Evolutionary conservation across 2,797 vertebrate species (phyloP).

Genomic region (Apogon talboti): DNA sequence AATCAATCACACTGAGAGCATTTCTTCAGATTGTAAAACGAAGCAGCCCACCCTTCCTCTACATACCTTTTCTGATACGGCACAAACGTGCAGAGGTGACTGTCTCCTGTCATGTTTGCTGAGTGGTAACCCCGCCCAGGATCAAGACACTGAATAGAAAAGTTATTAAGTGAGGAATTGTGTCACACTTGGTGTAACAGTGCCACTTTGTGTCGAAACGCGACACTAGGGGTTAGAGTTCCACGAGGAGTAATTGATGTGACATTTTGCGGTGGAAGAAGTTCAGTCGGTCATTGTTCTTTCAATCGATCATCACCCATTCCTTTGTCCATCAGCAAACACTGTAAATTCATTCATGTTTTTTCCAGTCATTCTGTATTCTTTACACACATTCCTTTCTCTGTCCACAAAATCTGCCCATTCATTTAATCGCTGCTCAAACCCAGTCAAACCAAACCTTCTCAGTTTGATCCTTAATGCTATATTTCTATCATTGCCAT

Average conservation of each 20-base stretch:
- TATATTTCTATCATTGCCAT: background rate
- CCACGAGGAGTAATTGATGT: constrained; percentile 40
- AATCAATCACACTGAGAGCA: constrained; percentile 39
- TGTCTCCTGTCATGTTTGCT: constrained; percentile 52
- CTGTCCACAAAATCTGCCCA: background rate
- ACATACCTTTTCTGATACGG: constrained; percentile 15
- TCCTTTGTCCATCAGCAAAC: constrained; percentile 44
- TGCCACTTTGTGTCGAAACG: constrained; percentile 52
- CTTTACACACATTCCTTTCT: constrained; percentile 10
- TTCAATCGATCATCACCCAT: background rate
- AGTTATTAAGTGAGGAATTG: constrained; percentile 15
- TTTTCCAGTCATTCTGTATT: background rate
- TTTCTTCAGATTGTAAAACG: constrained; percentile 33
- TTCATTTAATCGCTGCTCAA: background rate
- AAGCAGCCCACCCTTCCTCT: constrained; percentile 9
- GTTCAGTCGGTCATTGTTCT: constrained; percentile 35
- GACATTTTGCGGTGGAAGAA: constrained; percentile 41
- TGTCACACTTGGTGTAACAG: constrained; percentile 50
- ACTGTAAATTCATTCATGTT: constrained; percentile 33
- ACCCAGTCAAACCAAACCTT: too few species aligned
- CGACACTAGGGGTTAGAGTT: constrained; percentile 1
- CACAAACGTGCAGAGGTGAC: constrained; percentile 3
- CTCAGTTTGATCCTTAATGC: too few species aligned
- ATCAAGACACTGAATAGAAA: constrained; percentile 36
- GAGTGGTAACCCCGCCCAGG: constrained; percentile 57